Evolutionary conservation across 2,797 vertebrate species (phyloP).

Genomic region (Acropternis orthonyx): DNA sequence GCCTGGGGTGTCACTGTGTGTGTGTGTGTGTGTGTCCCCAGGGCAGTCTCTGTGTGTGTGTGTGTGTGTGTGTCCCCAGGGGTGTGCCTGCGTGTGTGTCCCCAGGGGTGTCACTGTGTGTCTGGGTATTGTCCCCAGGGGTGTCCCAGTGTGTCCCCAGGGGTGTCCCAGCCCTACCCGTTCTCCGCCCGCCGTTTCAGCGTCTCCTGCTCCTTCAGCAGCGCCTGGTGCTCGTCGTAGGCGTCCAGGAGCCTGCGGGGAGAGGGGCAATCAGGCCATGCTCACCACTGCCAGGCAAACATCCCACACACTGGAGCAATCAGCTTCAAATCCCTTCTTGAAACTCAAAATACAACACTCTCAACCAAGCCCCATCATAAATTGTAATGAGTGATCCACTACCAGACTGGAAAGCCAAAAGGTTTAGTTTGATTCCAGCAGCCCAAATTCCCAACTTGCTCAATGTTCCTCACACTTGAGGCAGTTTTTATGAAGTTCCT

Average conservation of each 20-base stretch:
- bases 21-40: not conserved
- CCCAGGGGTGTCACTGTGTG: not conserved
- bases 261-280: not conserved
- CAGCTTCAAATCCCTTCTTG: fast-evolving
- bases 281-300: fast-evolving
- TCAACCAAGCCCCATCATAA: not conserved
- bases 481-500: not conserved
- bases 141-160: not conserved
- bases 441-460: not conserved
- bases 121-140: not conserved
- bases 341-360: fast-evolving
- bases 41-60: not conserved
- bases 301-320: fast-evolving
- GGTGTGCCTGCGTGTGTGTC: no score
- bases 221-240: constrained; percentile 90
- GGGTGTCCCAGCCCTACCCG: constrained; percentile 71
- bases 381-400: fast-evolving
- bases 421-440: fast-evolving
- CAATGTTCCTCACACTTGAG: fast-evolving
- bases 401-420: fast-evolving
- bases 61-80: not conserved
- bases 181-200: constrained; percentile 93
- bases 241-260: constrained; percentile 85
- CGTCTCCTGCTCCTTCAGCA: constrained; percentile 88
- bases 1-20: no score